Evolutionary conservation across 2,888 invertebrate genomes (phyloP).

Genomic region (Ornithoptera priamus): DNA sequence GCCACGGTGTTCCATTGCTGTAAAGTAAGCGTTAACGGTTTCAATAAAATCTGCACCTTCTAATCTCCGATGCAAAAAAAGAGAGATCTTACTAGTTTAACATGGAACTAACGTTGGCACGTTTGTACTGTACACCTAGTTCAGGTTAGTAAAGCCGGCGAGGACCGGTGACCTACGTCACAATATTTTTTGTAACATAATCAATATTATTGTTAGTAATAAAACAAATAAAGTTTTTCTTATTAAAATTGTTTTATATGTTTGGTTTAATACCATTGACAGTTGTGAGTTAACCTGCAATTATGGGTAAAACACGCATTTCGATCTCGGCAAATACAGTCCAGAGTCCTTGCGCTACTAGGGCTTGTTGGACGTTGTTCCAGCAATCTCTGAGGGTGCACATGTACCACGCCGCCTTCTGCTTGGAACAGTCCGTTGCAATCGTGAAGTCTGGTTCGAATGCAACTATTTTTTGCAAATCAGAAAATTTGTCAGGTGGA

Average conservation of each 20-base stretch:
- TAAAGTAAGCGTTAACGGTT: background rate
- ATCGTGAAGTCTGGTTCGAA: constrained; percentile 50
- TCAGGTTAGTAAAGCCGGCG: no score
- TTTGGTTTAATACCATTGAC: no score
- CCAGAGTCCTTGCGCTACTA: constrained; percentile 57
- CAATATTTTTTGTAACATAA: no score
- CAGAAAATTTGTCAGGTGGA: constrained; percentile 58
- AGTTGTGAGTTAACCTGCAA: constrained; percentile 51
- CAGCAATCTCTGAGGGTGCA: constrained; percentile 48
- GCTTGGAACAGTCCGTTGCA: constrained; percentile 52
- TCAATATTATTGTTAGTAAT: no score
- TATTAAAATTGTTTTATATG: no score
- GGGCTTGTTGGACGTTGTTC: constrained; percentile 36
- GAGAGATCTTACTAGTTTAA: no score
- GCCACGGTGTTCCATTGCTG: constrained; percentile 68
- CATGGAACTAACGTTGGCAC: no score
- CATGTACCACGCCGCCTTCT: constrained; percentile 58
- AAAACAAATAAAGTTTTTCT: no score
- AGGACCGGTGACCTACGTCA: no score
- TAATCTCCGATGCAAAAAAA: no score
- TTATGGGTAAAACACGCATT: constrained; percentile 65
- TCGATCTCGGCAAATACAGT: constrained; percentile 68
- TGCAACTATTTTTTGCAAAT: constrained; percentile 52
- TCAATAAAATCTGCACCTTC: no score
- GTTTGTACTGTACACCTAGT: no score